These are phyloP conservation scores for Theropithecus gelada DNA, from an alignment of 2,113 vertebrate genomes.

Conservation along the genomic window DNA sequence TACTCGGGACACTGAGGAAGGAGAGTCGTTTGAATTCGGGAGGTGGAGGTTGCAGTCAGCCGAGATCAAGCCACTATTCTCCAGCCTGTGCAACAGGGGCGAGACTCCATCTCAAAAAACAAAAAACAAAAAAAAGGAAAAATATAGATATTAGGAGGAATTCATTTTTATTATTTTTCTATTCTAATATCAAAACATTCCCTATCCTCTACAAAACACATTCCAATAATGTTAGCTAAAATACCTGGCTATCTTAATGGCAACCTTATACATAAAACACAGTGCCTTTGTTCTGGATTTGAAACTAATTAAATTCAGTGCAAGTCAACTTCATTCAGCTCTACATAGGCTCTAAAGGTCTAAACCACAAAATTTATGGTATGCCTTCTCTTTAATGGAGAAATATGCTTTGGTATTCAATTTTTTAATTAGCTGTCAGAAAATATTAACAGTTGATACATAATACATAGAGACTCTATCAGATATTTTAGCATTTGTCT, in stretches of 20 bases:
- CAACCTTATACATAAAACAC: slow-evolving; percentile 7
- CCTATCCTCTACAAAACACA: slow-evolving; percentile 18
- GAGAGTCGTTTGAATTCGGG: no score
- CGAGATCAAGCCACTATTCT: no score
- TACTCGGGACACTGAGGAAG: no score
- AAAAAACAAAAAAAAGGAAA: neutral
- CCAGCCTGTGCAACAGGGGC: no score
- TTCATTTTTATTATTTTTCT: slow-evolving; percentile 40
- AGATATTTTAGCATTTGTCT: slow-evolving; percentile 25
- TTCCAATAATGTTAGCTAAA: neutral
- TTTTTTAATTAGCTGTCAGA: slow-evolving; percentile 45
- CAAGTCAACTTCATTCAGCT: slow-evolving; percentile 26
- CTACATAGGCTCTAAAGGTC: neutral
- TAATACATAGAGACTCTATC: neutral
- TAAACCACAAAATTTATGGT: slow-evolving; percentile 30
- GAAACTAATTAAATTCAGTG: slow-evolving; percentile 21
- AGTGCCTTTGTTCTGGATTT: neutral
- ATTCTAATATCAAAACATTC: slow-evolving; percentile 31
- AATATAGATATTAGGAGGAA: neutral
- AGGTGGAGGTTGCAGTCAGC: no score
- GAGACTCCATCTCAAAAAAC: no score
- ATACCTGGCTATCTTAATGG: neutral
- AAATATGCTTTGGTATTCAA: slow-evolving; percentile 18
- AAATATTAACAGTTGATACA: neutral
- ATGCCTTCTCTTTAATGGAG: neutral